phyloP scores from a whole-genome alignment of 2,113 vertebrate genomes.

The Ictidomys tridecemlineatus region DNA sequence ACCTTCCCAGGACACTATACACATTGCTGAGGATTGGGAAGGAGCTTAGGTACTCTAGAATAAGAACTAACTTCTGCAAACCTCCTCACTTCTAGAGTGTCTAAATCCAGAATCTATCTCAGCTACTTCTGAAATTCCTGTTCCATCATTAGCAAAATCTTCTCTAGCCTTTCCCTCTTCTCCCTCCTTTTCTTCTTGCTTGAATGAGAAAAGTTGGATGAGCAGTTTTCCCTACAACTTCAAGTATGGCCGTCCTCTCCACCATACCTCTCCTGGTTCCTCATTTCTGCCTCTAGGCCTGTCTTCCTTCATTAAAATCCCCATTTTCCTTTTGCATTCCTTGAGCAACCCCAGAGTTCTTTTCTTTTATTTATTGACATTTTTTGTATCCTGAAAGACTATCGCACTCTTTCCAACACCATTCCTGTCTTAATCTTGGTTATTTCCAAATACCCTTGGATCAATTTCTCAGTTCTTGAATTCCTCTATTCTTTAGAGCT shows the following conservation, averaged over 20 bases:
- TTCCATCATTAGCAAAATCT: background rate
- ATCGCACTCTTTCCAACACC: background rate
- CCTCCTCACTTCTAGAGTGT: background rate
- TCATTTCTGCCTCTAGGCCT: background rate
- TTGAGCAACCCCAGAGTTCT: background rate
- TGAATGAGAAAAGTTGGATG: background rate
- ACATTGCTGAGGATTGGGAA: background rate
- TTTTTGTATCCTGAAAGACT: background rate
- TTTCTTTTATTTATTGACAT: background rate
- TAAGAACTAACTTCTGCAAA: background rate
- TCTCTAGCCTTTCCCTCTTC: background rate
- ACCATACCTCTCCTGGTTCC: fast-evolving
- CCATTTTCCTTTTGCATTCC: background rate
- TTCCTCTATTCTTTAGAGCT: background rate
- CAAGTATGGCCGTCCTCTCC: background rate
- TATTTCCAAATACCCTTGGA: background rate
- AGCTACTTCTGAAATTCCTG: background rate
- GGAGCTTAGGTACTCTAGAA: background rate
- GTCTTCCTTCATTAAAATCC: background rate
- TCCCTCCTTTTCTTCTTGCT: background rate
- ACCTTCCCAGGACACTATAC: background rate
- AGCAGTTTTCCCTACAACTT: background rate
- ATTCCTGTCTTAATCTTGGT: background rate
- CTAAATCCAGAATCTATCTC: background rate
- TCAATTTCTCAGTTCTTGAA: background rate